These are phyloP conservation scores for Alosa alosa DNA, from an alignment of 2,113 vertebrate species.

Conservation along the genomic window DNA sequence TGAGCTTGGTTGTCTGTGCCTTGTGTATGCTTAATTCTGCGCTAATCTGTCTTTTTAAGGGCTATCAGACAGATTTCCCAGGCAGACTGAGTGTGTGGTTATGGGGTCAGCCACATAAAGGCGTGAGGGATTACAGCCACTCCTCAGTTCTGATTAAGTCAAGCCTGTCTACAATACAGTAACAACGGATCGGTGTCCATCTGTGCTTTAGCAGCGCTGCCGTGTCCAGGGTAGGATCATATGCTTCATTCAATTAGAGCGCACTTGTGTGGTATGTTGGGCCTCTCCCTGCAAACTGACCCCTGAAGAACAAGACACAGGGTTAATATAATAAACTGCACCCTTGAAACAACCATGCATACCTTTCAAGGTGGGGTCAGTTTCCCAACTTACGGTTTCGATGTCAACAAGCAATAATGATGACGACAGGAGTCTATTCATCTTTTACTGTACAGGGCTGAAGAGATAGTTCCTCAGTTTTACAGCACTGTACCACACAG, in stretches of 20 bases:
- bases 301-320: not conserved
- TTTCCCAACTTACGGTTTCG: not conserved
- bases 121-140: slow-evolving; percentile 21
- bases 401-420: not conserved
- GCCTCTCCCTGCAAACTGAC: not conserved
- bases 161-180: slow-evolving; percentile 6
- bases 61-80: not conserved
- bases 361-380: not conserved
- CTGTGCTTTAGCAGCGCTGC: not conserved
- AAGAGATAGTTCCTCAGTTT: not conserved
- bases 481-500: not conserved
- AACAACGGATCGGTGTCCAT: not conserved
- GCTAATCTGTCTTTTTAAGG: not conserved
- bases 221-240: not conserved
- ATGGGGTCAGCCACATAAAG: not conserved
- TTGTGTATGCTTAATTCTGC: not conserved
- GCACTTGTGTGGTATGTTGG: not conserved
- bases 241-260: not conserved
- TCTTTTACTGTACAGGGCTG: not conserved
- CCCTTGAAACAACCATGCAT: not conserved
- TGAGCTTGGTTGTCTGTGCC: not conserved
- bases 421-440: not conserved
- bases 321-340: not conserved
- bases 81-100: not conserved
- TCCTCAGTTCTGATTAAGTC: slow-evolving; percentile 13